Conservation (phyloP, 2,113 vertebrate species). For the Leptodactylus fuscus region DNA sequence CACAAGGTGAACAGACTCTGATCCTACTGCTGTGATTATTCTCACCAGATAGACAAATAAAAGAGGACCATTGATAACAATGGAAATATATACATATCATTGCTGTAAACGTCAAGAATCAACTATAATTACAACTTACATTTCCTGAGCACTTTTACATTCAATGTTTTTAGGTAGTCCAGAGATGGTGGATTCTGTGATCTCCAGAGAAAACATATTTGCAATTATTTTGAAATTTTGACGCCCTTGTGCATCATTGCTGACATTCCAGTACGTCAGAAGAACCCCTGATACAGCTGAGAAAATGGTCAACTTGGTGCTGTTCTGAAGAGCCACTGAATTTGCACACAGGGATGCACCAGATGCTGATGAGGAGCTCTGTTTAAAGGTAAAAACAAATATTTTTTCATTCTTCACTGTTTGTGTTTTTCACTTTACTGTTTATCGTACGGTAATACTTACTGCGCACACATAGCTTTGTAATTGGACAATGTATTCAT, state of each 20-base stretch:
- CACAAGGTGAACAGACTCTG: neutral
- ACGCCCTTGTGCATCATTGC: neutral
- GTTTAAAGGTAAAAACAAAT: neutral
- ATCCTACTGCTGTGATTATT: neutral
- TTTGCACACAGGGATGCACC: neutral
- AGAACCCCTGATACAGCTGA: neutral
- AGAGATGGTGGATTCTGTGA: neutral
- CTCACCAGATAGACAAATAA: no score
- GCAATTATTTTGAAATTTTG: conserved; percentile 8
- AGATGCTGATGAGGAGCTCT: neutral
- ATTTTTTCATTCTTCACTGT: neutral
- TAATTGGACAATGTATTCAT: neutral
- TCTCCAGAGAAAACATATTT: neutral
- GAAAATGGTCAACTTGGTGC: neutral
- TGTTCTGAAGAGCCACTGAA: neutral
- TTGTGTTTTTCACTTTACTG: neutral
- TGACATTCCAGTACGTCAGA: neutral
- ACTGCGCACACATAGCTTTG: conserved; percentile 21
- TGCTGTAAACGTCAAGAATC: no score
- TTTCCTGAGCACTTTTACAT: neutral
- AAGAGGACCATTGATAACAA: no score
- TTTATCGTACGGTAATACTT: neutral
- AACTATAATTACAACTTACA: neutral
- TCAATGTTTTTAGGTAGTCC: neutral
- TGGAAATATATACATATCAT: no score